Percentiles rank a stretch among this genome's conserved stretches.
Conservation (phyloP, 1,140 invertebrate species). For the Pomacea maculata region DNA sequence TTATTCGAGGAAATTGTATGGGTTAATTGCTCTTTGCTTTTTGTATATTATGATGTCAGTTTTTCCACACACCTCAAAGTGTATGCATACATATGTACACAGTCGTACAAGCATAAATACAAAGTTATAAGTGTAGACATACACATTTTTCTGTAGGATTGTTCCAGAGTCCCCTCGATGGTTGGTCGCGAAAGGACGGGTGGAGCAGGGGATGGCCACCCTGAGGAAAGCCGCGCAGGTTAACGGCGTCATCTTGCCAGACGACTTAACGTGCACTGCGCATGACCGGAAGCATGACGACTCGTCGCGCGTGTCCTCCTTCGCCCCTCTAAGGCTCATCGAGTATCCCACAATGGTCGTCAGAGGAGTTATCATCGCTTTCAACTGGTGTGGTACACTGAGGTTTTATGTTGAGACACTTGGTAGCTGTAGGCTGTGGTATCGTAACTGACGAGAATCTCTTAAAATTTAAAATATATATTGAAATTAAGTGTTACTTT, state of each 20-base stretch:
- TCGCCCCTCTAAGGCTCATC: conserved; percentile 22
- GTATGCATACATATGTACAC: too few species aligned
- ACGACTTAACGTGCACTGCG: neutral
- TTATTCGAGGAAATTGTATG: too few species aligned
- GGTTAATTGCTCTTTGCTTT: too few species aligned
- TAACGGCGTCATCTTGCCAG: neutral
- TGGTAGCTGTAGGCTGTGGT: too few species aligned
- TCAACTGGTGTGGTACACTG: conserved; percentile 26
- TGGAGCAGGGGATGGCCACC: neutral
- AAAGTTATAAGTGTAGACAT: neutral
- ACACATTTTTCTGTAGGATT: conserved; percentile 26
- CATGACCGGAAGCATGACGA: too few species aligned
- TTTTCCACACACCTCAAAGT: too few species aligned
- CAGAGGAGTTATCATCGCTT: conserved; percentile 30
- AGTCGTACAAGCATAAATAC: neutral
- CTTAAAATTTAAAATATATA: too few species aligned
- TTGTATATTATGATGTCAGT: too few species aligned
- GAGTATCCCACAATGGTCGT: conserved; percentile 15
- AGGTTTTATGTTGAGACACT: too few species aligned
- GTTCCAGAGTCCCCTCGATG: conserved; percentile 55
- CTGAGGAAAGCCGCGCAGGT: conserved; percentile 12
- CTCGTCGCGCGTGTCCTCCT: neutral
- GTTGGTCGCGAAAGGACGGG: conserved; percentile 37
- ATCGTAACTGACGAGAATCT: neutral
- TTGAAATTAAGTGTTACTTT: too few species aligned